Conservation (phyloP, 2,797 vertebrate genomes). For the Antrozous pallidus region DNA sequence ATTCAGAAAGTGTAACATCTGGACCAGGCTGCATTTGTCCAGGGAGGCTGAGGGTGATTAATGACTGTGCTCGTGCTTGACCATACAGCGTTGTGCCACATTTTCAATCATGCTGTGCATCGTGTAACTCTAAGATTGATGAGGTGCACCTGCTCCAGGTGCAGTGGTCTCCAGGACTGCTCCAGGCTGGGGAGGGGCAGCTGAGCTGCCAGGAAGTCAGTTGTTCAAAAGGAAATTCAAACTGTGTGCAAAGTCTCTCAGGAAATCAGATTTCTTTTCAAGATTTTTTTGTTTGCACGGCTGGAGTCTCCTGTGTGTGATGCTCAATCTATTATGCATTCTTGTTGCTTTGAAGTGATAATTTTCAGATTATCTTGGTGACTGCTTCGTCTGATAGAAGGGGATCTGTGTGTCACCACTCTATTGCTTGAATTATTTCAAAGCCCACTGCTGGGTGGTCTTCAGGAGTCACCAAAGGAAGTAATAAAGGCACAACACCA, state of each 20-base stretch:
- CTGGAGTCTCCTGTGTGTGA: not conserved
- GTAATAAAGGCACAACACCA: not conserved
- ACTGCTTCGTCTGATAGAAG: not conserved
- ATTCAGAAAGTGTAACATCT: not conserved
- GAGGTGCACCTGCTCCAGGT: not conserved
- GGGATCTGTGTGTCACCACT: not conserved
- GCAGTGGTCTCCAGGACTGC: not conserved
- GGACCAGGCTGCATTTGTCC: not conserved
- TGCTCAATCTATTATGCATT: not conserved
- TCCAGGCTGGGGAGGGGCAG: not conserved
- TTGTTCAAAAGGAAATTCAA: not conserved
- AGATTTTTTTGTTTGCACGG: not conserved
- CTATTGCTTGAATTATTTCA: not conserved
- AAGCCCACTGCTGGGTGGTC: not conserved
- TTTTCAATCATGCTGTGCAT: not conserved
- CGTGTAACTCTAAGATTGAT: not conserved
- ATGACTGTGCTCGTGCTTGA: not conserved
- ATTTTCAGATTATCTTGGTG: not conserved
- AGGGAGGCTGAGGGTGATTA: not conserved
- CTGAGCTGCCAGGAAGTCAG: not conserved
- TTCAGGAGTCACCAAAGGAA: not conserved
- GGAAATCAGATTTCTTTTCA: not conserved
- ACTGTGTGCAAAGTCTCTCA: not conserved
- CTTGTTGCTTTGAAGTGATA: not conserved
- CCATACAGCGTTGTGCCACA: not conserved